A percentile compares a stretch with the other conserved stretches of the same genome.
Conservation (phyloP, 1,140 invertebrate genomes). For the Drosophila nigrodunni region DNA sequence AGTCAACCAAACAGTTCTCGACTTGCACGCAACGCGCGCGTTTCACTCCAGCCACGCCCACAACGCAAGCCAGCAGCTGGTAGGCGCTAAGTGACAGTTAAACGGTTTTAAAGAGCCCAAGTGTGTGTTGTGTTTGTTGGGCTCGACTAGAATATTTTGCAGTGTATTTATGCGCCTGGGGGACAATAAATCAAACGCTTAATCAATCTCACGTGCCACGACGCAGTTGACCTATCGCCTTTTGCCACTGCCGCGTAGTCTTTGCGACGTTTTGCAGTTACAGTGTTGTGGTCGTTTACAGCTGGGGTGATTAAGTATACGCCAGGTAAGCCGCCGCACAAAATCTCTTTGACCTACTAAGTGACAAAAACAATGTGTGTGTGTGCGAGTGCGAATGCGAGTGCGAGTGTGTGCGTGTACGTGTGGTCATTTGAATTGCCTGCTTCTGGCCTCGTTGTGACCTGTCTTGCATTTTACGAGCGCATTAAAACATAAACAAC, state of each 20-base stretch:
- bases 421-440: constrained; percentile 41
- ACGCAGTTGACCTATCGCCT: constrained; percentile 53
- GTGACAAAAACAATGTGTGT: constrained; percentile 17
- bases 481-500: constrained; percentile 74
- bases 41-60: constrained; percentile 1
- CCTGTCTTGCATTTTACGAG: constrained; percentile 66
- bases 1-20: constrained; percentile 47
- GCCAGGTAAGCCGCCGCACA: constrained; percentile 67
- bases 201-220: constrained; percentile 75
- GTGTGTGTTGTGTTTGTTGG: not conserved
- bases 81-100: constrained; percentile 24
- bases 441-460: constrained; percentile 24
- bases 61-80: not conserved
- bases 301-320: constrained; percentile 66
- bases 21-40: constrained; percentile 61
- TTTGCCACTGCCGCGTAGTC: constrained; percentile 11
- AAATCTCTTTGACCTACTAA: constrained; percentile 64
- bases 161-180: constrained; percentile 18
- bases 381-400: not conserved
- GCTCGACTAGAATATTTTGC: not conserved
- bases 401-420: constrained; percentile 22
- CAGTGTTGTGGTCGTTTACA: constrained; percentile 24
- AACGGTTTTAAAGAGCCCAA: constrained; percentile 18
- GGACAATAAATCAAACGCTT: constrained; percentile 69
- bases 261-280: constrained; percentile 23